These are phyloP conservation scores for Diachasmimorpha longicaudata DNA, from an alignment of 1,140 invertebrate genomes.

Conservation along the genomic window DNA sequence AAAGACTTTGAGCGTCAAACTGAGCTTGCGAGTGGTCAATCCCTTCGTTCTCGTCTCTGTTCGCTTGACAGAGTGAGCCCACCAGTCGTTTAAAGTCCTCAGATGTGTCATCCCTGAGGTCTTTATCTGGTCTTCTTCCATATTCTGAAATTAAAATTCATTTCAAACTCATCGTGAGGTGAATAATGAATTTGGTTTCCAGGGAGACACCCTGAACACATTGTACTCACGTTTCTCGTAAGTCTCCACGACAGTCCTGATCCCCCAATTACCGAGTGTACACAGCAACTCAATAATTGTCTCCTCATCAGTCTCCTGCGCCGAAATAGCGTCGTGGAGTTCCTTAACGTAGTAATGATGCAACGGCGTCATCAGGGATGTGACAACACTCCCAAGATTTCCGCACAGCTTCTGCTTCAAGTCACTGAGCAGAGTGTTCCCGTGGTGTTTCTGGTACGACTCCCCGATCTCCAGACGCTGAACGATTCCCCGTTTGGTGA, in stretches of 20 bases:
- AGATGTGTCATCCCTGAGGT: conserved; percentile 91
- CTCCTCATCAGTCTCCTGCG: conserved; percentile 86
- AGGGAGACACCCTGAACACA: too few species aligned
- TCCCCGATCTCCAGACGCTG: conserved; percentile 90
- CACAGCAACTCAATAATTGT: conserved; percentile 91
- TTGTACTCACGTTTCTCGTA: conserved; percentile 80
- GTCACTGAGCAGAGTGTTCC: conserved; percentile 89
- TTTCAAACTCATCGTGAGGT: too few species aligned
- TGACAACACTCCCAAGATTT: conserved; percentile 86
- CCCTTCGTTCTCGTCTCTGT: conserved; percentile 79
- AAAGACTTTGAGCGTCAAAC: conserved; percentile 67
- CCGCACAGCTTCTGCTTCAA: conserved; percentile 87
- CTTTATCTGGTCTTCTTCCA: conserved; percentile 82
- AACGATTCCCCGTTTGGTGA: conserved; percentile 85
- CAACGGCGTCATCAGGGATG: conserved; percentile 85
- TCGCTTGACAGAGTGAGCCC: conserved; percentile 82
- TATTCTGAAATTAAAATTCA: conserved; percentile 78
- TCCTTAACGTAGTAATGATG: conserved; percentile 91
- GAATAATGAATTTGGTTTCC: conserved; percentile 17
- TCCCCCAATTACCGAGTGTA: conserved; percentile 88
- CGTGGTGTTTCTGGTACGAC: conserved; percentile 92
- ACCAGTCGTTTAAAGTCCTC: conserved; percentile 90
- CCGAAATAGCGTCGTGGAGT: conserved; percentile 84
- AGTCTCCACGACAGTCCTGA: conserved; percentile 80
- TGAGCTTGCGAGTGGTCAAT: conserved; percentile 62